Evolutionary conservation across 2,888 invertebrate species (phyloP).

Genomic region (Acleris holmiana): DNA sequence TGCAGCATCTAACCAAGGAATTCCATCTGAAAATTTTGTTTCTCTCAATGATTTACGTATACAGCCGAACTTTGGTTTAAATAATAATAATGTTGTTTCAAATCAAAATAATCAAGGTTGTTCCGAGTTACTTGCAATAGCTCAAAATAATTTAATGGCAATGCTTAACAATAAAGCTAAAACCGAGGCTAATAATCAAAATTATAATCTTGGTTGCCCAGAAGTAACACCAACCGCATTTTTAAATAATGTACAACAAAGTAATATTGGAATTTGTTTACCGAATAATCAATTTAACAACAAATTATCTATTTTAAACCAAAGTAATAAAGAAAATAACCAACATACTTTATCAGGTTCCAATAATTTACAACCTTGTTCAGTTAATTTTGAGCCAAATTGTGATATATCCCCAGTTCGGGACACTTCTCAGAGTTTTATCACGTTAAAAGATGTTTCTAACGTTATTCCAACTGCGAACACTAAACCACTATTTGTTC

Average conservation of each 20-base stretch:
- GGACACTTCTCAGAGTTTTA: neutral
- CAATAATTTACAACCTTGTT: no score
- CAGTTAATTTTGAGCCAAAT: no score
- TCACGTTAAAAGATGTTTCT: slow-evolving; percentile 13
- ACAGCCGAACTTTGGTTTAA: neutral
- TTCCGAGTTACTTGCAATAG: slow-evolving; percentile 9
- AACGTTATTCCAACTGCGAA: neutral
- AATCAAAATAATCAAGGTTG: slow-evolving; percentile 23
- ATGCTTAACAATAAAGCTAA: neutral
- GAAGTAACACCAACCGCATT: neutral
- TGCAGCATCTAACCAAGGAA: neutral
- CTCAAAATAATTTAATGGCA: slow-evolving; percentile 9
- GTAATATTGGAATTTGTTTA: neutral
- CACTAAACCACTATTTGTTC: neutral
- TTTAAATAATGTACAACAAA: neutral
- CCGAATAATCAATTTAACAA: neutral
- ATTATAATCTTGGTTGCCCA: neutral
- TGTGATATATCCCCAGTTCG: no score
- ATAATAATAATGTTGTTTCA: neutral
- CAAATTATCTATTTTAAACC: no score
- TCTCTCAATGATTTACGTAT: neutral
- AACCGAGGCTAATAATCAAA: neutral
- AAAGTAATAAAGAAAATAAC: neutral
- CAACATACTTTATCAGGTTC: neutral
- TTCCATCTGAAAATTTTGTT: neutral